Conservation (phyloP, 2,888 invertebrate species). For the Drosophila suboccidentalis region DNA sequence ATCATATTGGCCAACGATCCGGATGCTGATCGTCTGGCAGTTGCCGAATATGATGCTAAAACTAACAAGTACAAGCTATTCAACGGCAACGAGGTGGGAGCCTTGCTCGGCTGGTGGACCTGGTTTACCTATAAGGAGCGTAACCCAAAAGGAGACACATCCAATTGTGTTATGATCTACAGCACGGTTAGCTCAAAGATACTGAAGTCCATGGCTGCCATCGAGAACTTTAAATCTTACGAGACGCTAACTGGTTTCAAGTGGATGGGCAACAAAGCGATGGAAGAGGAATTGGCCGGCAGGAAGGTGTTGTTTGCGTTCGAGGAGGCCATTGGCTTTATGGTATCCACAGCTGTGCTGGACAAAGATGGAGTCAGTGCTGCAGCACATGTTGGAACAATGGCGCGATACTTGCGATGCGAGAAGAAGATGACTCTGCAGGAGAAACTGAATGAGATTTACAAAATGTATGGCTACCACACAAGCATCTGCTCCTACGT, state of each 20-base stretch:
- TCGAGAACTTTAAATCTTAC: conserved; percentile 91
- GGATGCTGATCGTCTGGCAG: conserved; percentile 98
- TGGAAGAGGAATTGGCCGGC: conserved; percentile 90
- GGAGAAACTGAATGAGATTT: conserved; percentile 91
- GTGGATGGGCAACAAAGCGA: conserved; percentile 97
- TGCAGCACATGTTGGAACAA: conserved; percentile 91
- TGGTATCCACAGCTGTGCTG: conserved; percentile 94
- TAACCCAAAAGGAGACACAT: conserved; percentile 84
- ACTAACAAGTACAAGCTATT: conserved; percentile 87
- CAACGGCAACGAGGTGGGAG: conserved; percentile 97
- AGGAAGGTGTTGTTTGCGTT: conserved; percentile 96
- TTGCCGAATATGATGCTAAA: conserved; percentile 92
- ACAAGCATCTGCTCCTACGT: conserved; percentile 95
- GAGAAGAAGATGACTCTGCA: conserved; percentile 87
- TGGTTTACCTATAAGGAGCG: conserved; percentile 87
- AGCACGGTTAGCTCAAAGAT: conserved; percentile 99
- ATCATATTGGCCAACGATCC: conserved; percentile 98
- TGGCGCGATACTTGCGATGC: conserved; percentile 90
- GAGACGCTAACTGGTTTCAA: conserved; percentile 99
- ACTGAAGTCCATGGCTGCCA: conserved; percentile 91
- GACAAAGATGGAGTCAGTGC: conserved; percentile 99
- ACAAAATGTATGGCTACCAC: conserved; percentile 95
- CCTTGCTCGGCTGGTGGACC: conserved; percentile 97
- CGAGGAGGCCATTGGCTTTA: conserved; percentile 99
- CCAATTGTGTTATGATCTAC: conserved; percentile 93